Evolutionary conservation across 2,113 vertebrate genomes (phyloP).

Genomic region (Ovis canadensis): DNA sequence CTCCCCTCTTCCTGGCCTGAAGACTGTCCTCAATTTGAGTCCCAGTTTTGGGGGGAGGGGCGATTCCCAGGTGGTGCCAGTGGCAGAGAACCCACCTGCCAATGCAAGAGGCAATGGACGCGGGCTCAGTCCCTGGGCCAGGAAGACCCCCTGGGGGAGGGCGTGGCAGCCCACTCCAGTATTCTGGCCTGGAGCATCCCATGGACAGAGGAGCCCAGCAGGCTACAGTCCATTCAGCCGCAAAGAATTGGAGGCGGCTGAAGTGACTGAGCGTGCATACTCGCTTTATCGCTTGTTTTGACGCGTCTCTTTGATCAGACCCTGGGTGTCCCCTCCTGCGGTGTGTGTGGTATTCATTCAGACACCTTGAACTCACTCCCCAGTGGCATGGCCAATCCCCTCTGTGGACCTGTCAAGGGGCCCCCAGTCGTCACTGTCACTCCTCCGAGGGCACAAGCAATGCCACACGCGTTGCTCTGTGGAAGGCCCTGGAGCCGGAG

Average conservation of each 20-base stretch:
- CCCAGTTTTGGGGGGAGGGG: not conserved
- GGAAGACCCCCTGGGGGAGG: not conserved
- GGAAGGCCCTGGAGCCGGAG: accelerated
- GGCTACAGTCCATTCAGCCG: not conserved
- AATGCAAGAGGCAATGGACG: not conserved
- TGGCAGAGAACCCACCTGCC: not conserved
- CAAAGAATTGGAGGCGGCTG: not conserved
- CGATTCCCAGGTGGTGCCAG: not conserved
- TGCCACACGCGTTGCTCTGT: accelerated
- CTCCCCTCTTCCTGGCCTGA: not conserved
- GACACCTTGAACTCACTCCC: too few relatives aligned
- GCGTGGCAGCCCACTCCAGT: not conserved
- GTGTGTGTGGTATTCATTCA: accelerated
- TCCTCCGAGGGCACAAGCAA: accelerated
- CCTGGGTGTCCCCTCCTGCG: too few relatives aligned
- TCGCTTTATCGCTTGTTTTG: accelerated
- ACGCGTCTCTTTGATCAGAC: accelerated
- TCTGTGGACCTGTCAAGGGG: accelerated
- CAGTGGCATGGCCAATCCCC: accelerated
- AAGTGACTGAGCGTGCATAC: not conserved
- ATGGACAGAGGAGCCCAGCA: not conserved
- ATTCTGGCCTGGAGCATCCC: not conserved
- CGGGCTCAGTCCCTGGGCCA: not conserved
- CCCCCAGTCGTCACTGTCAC: accelerated
- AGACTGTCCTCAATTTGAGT: accelerated